Conservation (phyloP, 92 coral and sea anemone genomes). For the Porites lobata region DNA sequence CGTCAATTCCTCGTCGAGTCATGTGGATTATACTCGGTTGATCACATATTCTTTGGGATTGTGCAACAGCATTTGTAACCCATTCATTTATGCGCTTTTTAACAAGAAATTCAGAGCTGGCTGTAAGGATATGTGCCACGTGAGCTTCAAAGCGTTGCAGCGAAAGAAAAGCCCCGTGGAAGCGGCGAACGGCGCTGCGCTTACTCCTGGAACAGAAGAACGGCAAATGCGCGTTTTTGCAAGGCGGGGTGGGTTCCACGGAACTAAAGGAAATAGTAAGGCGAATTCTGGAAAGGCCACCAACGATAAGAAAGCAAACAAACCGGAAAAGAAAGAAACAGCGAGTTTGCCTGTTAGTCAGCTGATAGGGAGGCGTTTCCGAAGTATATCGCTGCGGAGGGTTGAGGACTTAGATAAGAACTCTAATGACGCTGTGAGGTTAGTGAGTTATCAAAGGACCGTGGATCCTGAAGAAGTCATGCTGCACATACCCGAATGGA, state of each 20-base stretch:
- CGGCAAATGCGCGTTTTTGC: neutral
- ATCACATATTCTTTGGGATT: slow-evolving; percentile 79
- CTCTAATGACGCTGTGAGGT: slow-evolving; percentile 12
- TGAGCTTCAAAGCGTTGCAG: slow-evolving; percentile 3
- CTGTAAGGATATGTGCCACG: slow-evolving; percentile 69
- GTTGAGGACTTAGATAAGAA: neutral
- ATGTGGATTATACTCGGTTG: slow-evolving; percentile 71
- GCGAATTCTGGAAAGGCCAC: neutral
- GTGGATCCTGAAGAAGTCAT: slow-evolving; percentile 15
- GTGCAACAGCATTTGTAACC: slow-evolving; percentile 80
- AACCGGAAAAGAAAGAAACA: neutral
- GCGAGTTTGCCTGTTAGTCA: neutral
- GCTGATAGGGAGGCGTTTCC: slow-evolving; percentile 14
- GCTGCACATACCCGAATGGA: neutral
- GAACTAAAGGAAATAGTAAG: slow-evolving; percentile 24
- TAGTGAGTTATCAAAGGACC: slow-evolving; percentile 24
- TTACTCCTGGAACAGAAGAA: neutral
- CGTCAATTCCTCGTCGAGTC: slow-evolving; percentile 40
- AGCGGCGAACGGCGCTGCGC: neutral
- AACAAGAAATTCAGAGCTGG: slow-evolving; percentile 86
- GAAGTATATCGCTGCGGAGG: neutral
- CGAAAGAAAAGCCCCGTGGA: slow-evolving; percentile 6
- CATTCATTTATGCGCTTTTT: slow-evolving; percentile 85
- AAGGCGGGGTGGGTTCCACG: slow-evolving; percentile 47
- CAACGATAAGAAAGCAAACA: neutral